Conservation (phyloP, 2,797 vertebrate genomes). For the Chelmon rostratus region DNA sequence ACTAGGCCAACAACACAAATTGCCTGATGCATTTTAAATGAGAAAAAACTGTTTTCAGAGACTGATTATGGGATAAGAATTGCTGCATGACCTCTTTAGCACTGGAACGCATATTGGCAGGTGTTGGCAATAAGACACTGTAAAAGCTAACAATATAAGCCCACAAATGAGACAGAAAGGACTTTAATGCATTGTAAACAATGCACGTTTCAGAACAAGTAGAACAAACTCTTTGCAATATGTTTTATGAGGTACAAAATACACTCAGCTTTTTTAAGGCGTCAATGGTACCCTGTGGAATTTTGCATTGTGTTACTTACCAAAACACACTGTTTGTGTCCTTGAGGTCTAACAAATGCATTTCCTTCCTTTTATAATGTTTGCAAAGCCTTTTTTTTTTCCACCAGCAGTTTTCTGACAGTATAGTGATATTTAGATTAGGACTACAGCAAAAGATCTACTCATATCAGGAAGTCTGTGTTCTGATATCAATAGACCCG, state of each 20-base stretch:
- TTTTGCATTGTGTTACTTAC: neutral
- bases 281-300: neutral
- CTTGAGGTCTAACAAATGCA: neutral
- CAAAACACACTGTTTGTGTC: neutral
- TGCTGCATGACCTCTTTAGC: neutral
- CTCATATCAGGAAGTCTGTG: no score
- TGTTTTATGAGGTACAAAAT: neutral
- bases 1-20: neutral
- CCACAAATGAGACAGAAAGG: neutral
- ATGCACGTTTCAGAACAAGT: neutral
- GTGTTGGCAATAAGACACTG: neutral
- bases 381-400: neutral
- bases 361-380: neutral
- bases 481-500: no score
- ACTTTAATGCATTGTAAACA: neutral
- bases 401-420: no score
- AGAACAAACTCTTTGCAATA: neutral
- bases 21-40: neutral
- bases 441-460: no score
- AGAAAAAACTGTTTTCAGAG: neutral
- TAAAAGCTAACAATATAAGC: neutral
- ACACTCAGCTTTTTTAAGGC: neutral
- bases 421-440: no score
- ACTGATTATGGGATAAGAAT: neutral
- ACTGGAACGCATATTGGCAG: no score